A percentile compares a stretch with the other conserved stretches of the same genome.
Evolutionary conservation across 2,888 invertebrate species (phyloP).

Genomic region (Sisyra nigra): DNA sequence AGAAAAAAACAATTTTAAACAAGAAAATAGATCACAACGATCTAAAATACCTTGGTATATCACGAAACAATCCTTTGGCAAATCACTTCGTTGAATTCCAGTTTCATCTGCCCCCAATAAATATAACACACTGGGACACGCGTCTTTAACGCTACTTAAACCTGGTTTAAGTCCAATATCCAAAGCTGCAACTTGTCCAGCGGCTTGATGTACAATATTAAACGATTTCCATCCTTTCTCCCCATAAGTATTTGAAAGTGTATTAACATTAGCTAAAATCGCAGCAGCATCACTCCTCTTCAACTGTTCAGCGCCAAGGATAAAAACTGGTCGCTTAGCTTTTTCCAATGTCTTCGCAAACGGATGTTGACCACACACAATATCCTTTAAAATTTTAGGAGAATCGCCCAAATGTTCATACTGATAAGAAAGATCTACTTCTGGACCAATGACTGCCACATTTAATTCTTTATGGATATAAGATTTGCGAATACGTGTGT

Average conservation of each 20-base stretch:
- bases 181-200: constrained; percentile 84
- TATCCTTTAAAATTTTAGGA: constrained; percentile 51
- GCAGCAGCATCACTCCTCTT: constrained; percentile 62
- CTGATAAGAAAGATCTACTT: constrained; percentile 85
- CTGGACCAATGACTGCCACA: constrained; percentile 76
- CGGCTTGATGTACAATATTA: constrained; percentile 87
- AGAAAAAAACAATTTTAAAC: constrained; percentile 11
- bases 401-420: constrained; percentile 82
- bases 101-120: constrained; percentile 90
- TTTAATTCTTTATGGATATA: constrained; percentile 87
- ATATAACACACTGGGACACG: constrained; percentile 66
- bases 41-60: constrained; percentile 62
- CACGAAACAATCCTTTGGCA: constrained; percentile 69
- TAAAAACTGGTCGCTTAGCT: constrained; percentile 80
- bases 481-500: constrained; percentile 87
- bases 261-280: constrained; percentile 52
- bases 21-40: background rate
- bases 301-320: constrained; percentile 77
- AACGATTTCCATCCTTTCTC: constrained; percentile 61
- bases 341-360: constrained; percentile 48
- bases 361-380: constrained; percentile 54
- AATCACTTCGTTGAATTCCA: constrained; percentile 53
- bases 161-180: constrained; percentile 88
- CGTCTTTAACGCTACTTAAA: constrained; percentile 37
- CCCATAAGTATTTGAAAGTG: constrained; percentile 34